phyloP scores from a whole-genome alignment of 2,113 vertebrate genomes.

The Gallinago media region DNA sequence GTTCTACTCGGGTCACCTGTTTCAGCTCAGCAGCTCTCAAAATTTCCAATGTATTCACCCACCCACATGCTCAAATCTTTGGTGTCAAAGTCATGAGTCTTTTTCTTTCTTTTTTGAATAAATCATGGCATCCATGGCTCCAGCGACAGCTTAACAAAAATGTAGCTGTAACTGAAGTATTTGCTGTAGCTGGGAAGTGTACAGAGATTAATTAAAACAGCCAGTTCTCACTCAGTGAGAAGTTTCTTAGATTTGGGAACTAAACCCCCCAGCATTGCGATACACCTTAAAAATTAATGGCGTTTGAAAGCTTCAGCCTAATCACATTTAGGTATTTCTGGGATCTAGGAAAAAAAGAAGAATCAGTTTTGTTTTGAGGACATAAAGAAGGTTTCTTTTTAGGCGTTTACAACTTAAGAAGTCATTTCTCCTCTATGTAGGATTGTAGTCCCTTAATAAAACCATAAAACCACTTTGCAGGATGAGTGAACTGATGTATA shows the following conservation, averaged over 20 bases:
- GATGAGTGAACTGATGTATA: fast-evolving
- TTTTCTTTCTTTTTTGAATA: not conserved
- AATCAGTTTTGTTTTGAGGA: not conserved
- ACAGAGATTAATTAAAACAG: not conserved
- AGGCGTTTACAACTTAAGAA: not conserved
- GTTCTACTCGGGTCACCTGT: constrained; percentile 1
- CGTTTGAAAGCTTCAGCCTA: not conserved
- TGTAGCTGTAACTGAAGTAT: not conserved
- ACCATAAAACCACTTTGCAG: not conserved
- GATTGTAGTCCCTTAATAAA: not conserved
- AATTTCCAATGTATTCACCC: not conserved
- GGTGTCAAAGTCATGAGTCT: constrained; percentile 8
- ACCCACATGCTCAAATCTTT: not conserved
- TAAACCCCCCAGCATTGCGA: not conserved
- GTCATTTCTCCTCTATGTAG: not conserved
- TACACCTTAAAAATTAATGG: not conserved
- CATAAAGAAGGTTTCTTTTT: not conserved
- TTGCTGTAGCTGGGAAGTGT: not conserved
- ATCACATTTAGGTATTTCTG: not conserved
- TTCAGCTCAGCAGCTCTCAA: constrained; percentile 28
- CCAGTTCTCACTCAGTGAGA: not conserved
- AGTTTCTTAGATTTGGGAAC: not conserved
- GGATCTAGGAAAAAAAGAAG: not conserved
- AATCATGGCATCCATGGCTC: not conserved
- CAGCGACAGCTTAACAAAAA: not conserved